phyloP scores from a whole-genome alignment of 2,797 vertebrate genomes.

The Carcharodon carcharias region DNA sequence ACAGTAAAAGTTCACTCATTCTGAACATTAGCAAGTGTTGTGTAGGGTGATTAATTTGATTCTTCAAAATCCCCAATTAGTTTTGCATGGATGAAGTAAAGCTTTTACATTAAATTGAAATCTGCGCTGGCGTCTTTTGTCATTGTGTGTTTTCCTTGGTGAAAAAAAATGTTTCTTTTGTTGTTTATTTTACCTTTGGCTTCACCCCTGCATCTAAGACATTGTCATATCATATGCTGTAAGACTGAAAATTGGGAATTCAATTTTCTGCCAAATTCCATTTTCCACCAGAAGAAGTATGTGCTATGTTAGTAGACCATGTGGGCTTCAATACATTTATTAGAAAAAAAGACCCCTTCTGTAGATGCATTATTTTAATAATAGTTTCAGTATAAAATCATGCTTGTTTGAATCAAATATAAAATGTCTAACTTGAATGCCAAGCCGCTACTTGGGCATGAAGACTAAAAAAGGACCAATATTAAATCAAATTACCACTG shows the following conservation, averaged over 20 bases:
- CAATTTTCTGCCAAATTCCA: background rate
- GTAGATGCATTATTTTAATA: background rate
- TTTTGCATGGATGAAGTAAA: background rate
- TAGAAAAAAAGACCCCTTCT: too few species aligned
- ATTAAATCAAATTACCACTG: background rate
- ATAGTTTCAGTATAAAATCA: background rate
- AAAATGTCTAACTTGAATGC: background rate
- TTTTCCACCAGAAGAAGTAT: background rate
- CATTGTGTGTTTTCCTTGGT: background rate
- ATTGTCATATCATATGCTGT: background rate
- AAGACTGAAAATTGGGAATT: background rate
- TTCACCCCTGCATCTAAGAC: background rate
- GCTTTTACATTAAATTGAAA: too few species aligned
- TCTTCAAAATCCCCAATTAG: background rate
- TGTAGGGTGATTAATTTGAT: background rate
- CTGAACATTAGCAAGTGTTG: too few species aligned
- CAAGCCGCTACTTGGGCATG: background rate
- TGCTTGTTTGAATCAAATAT: background rate
- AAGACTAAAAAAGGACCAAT: background rate
- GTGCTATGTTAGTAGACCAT: background rate
- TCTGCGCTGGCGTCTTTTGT: background rate
- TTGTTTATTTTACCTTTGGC: background rate
- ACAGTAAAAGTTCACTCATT: background rate
- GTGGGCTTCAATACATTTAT: background rate
- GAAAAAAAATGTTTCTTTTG: background rate